A percentile compares a stretch with the other conserved stretches of the same genome.
phyloP scores from a whole-genome alignment of 2,113 vertebrate species.

The Sterrhoptilus dennistouni region DNA sequence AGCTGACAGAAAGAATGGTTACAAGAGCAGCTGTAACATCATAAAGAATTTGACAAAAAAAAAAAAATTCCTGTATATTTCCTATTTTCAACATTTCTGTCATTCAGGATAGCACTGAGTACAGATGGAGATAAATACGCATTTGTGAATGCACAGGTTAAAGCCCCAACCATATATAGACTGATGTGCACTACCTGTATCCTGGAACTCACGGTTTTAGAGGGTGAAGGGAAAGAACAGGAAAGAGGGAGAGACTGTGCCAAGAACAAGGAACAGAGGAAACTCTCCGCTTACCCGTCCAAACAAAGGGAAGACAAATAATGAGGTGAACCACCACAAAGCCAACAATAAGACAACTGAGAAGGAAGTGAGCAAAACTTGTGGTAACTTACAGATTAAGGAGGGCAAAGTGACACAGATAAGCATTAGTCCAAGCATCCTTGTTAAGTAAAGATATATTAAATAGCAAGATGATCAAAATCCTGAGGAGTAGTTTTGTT shows the following conservation, averaged over 20 bases:
- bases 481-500: not conserved
- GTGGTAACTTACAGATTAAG: not conserved
- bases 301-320: not conserved
- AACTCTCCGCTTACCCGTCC: not conserved
- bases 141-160: not conserved
- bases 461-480: not conserved
- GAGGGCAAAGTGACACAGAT: not conserved
- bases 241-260: not conserved
- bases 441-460: not conserved
- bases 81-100: not conserved
- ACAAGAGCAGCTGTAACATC: not conserved
- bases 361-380: not conserved
- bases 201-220: not conserved
- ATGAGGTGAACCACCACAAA: not conserved
- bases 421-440: not conserved
- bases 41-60: not conserved
- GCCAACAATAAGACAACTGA: not conserved
- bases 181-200: not conserved
- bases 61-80: not conserved
- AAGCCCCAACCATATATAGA: not conserved
- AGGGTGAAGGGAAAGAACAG: not conserved
- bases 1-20: not conserved
- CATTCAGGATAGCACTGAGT: not conserved
- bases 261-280: not conserved
- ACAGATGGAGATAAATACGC: not conserved